Percentiles rank a stretch among this genome's conserved stretches.
Evolutionary conservation across 92 coral and sea anemone genomes (phyloP).

Genomic region (Umimayanthus chanpuru): DNA sequence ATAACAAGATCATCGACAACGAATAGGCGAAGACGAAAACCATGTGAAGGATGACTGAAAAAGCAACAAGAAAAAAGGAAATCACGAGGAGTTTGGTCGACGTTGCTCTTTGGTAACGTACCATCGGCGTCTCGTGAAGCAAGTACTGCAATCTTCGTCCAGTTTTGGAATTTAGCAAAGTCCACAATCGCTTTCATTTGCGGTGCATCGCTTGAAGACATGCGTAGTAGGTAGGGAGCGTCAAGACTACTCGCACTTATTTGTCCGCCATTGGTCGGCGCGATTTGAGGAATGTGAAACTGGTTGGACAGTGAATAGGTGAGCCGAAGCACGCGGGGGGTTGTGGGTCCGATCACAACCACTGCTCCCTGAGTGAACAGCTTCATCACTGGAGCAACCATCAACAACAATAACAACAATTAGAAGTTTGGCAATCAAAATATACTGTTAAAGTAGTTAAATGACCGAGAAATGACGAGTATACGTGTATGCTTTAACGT

Average conservation of each 20-base stretch:
- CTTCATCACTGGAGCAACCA: not conserved
- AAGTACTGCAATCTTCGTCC: constrained; percentile 63
- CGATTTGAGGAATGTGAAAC: constrained; percentile 20
- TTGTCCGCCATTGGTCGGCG: not conserved
- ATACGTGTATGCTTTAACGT: too few species aligned
- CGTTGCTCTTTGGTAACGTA: not conserved
- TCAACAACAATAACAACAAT: too few species aligned
- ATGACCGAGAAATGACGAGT: too few species aligned
- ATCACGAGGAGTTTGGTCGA: not conserved
- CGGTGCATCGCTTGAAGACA: constrained; percentile 55
- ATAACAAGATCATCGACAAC: not conserved
- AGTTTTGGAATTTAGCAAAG: constrained; percentile 43
- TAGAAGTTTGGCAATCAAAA: too few species aligned
- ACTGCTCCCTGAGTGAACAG: constrained; percentile 7
- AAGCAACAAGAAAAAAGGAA: not conserved
- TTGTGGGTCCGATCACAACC: not conserved
- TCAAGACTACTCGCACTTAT: not conserved
- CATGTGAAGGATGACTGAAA: not conserved
- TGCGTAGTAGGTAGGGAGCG: constrained; percentile 53
- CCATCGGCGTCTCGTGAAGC: constrained; percentile 59
- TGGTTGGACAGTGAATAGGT: not conserved
- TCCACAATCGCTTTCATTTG: constrained; percentile 53
- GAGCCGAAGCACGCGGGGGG: not conserved
- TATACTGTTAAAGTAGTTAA: too few species aligned
- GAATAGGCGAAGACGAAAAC: not conserved